These are phyloP conservation scores for Drosophila mimetica DNA, from an alignment of 2,888 invertebrate genomes.

Conservation along the genomic window DNA sequence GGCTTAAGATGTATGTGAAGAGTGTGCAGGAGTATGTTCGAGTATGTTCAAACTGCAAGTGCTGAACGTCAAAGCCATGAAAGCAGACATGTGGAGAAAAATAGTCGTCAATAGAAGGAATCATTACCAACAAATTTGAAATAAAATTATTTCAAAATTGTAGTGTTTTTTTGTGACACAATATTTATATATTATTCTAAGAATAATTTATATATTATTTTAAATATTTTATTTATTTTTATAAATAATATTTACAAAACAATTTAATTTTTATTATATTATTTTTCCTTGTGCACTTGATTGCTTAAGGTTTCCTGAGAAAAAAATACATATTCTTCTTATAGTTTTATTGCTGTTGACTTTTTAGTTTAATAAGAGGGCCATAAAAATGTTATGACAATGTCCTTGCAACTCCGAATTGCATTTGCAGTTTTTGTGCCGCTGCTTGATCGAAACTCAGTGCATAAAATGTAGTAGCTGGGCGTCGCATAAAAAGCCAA, in stretches of 20 bases:
- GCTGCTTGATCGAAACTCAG: conserved; percentile 57
- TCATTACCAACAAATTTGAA: background rate
- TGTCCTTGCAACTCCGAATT: conserved; percentile 72
- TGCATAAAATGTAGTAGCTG: conserved; percentile 40
- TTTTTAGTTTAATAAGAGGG: conserved; percentile 65
- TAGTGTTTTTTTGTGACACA: too few species aligned
- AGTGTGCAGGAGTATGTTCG: conserved; percentile 49
- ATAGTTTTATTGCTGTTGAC: conserved; percentile 61
- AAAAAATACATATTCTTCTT: conserved; percentile 30
- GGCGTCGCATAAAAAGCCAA: conserved; percentile 56
- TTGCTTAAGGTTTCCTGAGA: conserved; percentile 18
- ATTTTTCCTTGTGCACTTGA: conserved; percentile 13
- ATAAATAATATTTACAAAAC: background rate
- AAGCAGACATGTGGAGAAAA: conserved; percentile 17
- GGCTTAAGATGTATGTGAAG: conserved; percentile 65
- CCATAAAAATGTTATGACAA: conserved; percentile 69
- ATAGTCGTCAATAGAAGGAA: background rate
- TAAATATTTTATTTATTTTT: background rate
- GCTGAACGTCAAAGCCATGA: conserved; percentile 62
- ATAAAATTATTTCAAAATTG: background rate
- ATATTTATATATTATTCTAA: too few species aligned
- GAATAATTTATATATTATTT: background rate
- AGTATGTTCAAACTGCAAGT: conserved; percentile 44
- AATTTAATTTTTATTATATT: background rate
- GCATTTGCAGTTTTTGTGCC: conserved; percentile 40